Evolutionary conservation across 2,797 vertebrate genomes (phyloP).

Genomic region (Natrix natrix): DNA sequence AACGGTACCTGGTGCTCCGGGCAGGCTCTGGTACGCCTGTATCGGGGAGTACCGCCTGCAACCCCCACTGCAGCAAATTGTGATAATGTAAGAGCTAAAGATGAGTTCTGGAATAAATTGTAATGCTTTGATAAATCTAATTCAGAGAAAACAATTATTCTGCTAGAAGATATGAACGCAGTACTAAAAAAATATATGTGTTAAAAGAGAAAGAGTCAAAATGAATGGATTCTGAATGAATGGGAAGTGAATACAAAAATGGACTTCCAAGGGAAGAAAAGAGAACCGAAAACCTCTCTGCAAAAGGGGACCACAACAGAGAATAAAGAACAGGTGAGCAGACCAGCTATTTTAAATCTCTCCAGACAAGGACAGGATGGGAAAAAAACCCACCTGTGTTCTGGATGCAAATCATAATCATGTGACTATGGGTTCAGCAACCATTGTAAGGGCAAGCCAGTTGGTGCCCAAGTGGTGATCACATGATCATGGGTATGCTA

Average conservation of each 20-base stretch:
- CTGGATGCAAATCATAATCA: not conserved
- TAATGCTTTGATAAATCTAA: not conserved
- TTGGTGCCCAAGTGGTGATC: not conserved
- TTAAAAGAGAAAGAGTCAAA: not conserved
- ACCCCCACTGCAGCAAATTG: not conserved
- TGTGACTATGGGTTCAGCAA: not conserved
- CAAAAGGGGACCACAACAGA: not conserved
- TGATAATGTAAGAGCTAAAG: not conserved
- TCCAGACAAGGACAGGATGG: not conserved
- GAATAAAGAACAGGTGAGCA: not conserved
- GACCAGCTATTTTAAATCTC: not conserved
- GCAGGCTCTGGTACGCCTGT: too few species aligned
- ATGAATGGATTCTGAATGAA: not conserved
- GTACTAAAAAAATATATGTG: not conserved
- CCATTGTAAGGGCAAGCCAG: not conserved
- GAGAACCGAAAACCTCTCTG: not conserved
- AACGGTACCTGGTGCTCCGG: too few species aligned
- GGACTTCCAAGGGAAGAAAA: not conserved
- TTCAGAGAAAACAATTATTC: not conserved
- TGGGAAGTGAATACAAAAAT: not conserved
- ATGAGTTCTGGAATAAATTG: not conserved
- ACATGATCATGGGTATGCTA: not conserved
- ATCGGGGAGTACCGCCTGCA: too few species aligned
- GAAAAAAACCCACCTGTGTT: not conserved
- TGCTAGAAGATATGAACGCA: not conserved